Evolutionary conservation across 2,113 vertebrate genomes (phyloP).

Genomic region (Muntiacus reevesi): DNA sequence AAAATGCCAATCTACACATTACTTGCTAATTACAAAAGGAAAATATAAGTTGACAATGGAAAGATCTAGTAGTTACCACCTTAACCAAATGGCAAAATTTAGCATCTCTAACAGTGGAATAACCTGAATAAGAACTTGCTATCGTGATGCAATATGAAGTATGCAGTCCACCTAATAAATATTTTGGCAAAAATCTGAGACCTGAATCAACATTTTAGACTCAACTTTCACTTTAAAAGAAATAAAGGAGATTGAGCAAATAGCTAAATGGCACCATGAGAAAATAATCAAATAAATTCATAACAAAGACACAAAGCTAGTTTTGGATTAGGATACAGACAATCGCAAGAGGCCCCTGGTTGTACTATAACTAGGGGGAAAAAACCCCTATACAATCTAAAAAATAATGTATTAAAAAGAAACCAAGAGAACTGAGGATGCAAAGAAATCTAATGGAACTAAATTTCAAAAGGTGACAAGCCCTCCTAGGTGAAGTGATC

Average conservation of each 20-base stretch:
- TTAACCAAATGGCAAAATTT: slow-evolving; percentile 11
- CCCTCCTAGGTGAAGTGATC: neutral
- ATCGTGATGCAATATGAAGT: neutral
- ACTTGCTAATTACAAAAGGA: neutral
- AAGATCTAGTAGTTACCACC: neutral
- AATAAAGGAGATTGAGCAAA: neutral
- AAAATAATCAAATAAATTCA: neutral
- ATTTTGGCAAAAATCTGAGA: neutral
- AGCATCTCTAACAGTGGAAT: neutral
- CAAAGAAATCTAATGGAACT: neutral
- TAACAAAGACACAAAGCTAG: neutral
- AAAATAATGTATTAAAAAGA: neutral
- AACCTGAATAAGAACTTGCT: neutral
- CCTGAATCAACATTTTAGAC: neutral
- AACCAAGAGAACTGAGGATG: neutral
- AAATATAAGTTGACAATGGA: neutral
- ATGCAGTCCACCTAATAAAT: neutral
- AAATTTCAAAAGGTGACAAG: neutral
- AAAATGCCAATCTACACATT: neutral
- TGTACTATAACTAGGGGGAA: neutral
- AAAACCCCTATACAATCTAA: neutral
- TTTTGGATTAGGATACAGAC: neutral
- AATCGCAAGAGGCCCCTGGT: neutral
- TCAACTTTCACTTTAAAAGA: neutral
- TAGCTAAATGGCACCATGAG: neutral